phyloP scores from a whole-genome alignment of 2,888 invertebrate genomes.

The Tetrapedia diversipes region DNA sequence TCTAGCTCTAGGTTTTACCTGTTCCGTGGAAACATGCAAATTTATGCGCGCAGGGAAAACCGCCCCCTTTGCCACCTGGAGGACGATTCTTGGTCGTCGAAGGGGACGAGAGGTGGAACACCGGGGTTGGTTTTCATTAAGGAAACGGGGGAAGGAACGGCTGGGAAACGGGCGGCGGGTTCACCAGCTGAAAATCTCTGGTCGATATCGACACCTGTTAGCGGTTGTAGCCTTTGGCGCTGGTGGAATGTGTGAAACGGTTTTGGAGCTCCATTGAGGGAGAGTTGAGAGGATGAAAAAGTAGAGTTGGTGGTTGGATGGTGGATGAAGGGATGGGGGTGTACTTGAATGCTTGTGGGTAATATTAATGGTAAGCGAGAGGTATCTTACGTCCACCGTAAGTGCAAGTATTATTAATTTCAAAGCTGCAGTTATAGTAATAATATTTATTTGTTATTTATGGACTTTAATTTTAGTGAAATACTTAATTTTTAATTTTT shows the following conservation, averaged over 20 bases:
- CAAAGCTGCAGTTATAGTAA: too few relatives aligned
- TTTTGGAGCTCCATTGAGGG: neutral
- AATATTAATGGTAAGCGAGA: too few relatives aligned
- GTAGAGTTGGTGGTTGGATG: neutral
- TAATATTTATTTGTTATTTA: too few relatives aligned
- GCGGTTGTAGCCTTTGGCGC: neutral
- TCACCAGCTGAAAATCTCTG: slow-evolving; percentile 52
- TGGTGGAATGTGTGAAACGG: neutral
- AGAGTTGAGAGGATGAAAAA: neutral
- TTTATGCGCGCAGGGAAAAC: slow-evolving; percentile 55
- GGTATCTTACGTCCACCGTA: too few relatives aligned
- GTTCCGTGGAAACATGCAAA: slow-evolving; percentile 66
- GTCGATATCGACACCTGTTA: slow-evolving; percentile 44
- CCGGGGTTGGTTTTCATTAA: slow-evolving; percentile 52
- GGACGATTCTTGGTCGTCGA: neutral
- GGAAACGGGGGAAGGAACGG: neutral
- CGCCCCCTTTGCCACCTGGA: neutral
- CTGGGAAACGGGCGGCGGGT: neutral
- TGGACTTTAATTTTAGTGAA: too few relatives aligned
- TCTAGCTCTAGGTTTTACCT: slow-evolving; percentile 54
- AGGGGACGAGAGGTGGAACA: slow-evolving; percentile 1
- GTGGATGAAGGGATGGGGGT: too few relatives aligned
- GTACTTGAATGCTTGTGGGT: too few relatives aligned
- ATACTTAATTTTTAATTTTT: too few relatives aligned
- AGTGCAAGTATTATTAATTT: too few relatives aligned